Conservation (phyloP, 1,140 invertebrate species). For the Apis cerana region DNA sequence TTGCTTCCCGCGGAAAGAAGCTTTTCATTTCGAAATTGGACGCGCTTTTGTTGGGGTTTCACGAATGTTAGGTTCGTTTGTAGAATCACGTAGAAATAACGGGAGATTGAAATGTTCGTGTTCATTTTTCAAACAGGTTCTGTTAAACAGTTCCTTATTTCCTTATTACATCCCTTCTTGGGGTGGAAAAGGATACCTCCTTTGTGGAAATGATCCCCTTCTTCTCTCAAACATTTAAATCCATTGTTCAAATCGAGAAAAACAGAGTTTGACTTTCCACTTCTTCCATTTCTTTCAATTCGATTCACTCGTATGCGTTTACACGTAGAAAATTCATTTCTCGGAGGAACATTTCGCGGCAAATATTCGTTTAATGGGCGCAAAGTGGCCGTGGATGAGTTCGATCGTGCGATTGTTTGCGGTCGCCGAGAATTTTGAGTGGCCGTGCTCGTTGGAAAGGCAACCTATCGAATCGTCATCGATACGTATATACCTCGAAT, state of each 20-base stretch:
- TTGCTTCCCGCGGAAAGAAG: neutral
- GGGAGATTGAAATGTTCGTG: neutral
- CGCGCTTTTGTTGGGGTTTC: neutral
- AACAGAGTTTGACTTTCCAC: too few relatives aligned
- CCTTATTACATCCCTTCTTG: too few relatives aligned
- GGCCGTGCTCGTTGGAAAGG: constrained; percentile 7
- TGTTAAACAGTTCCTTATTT: neutral
- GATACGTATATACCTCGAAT: neutral
- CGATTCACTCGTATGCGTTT: too few relatives aligned
- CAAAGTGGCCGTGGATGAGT: neutral
- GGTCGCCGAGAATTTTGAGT: constrained; percentile 12
- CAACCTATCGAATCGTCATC: constrained; percentile 1
- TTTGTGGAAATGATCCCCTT: too few relatives aligned
- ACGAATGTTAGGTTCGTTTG: neutral
- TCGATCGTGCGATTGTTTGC: constrained; percentile 2
- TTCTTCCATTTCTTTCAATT: too few relatives aligned
- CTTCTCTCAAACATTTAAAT: too few relatives aligned
- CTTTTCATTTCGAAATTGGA: constrained; percentile 8
- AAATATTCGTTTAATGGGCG: neutral
- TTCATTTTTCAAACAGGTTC: neutral
- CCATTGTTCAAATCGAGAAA: too few relatives aligned
- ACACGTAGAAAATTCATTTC: neutral
- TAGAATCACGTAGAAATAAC: neutral
- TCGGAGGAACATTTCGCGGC: neutral
- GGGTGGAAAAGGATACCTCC: too few relatives aligned